These are phyloP conservation scores for Ganaspis brasiliensis DNA, from an alignment of 2,888 invertebrate species.

Conservation along the genomic window DNA sequence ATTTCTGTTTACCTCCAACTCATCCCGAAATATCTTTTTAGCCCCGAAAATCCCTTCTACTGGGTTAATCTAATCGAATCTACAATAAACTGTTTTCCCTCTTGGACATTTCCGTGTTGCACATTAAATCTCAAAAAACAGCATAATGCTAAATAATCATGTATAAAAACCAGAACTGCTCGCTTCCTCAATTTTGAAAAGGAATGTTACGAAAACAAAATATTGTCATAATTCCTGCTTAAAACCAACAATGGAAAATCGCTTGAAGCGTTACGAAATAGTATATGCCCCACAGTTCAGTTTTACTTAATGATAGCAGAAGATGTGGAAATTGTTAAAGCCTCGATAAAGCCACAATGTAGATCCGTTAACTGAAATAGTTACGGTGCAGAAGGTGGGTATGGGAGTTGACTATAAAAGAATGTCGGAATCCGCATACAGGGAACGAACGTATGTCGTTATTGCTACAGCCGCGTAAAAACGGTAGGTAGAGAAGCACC, in stretches of 20 bases:
- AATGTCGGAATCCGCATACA: conserved; percentile 28
- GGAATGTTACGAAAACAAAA: too few relatives aligned
- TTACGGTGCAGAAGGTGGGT: conserved; percentile 8
- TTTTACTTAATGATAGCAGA: conserved; percentile 17
- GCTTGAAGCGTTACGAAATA: not conserved
- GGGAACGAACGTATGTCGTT: conserved; percentile 38
- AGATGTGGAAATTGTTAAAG: conserved; percentile 4
- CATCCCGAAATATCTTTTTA: too few relatives aligned
- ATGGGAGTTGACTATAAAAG: not conserved
- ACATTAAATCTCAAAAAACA: too few relatives aligned
- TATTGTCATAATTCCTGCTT: not conserved
- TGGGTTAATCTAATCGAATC: too few relatives aligned
- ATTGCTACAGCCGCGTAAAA: conserved; percentile 45
- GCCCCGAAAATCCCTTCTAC: too few relatives aligned
- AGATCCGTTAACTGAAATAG: conserved; percentile 10
- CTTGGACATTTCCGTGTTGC: too few relatives aligned
- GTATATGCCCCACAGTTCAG: not conserved
- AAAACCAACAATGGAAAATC: not conserved
- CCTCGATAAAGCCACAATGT: conserved; percentile 30
- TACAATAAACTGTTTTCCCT: too few relatives aligned
- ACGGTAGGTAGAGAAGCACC: conserved; percentile 15
- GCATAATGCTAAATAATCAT: too few relatives aligned
- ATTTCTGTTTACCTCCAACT: too few relatives aligned
- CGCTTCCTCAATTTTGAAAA: too few relatives aligned
- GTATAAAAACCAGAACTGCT: too few relatives aligned